These are phyloP conservation scores for Troilus luridus DNA, from an alignment of 2,888 invertebrate species.

Conservation along the genomic window DNA sequence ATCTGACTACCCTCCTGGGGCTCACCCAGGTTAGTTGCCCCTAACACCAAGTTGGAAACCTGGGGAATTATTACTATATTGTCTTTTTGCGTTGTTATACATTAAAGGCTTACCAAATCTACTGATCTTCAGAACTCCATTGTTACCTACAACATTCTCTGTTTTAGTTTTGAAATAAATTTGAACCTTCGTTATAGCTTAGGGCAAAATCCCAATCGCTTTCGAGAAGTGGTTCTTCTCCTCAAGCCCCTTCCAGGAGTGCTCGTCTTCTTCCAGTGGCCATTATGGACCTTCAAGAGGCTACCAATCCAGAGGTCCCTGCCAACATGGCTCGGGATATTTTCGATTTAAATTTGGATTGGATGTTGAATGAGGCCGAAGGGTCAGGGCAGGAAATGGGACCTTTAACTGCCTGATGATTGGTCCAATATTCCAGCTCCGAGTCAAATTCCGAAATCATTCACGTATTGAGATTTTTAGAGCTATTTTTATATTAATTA, in stretches of 20 bases:
- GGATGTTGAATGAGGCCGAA: background rate
- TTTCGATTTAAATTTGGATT: slow-evolving; percentile 4
- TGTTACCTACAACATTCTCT: too few species aligned
- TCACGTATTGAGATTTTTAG: too few species aligned
- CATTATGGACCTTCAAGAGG: background rate
- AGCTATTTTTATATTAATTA: too few species aligned
- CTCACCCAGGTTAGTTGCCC: too few species aligned
- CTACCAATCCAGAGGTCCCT: background rate
- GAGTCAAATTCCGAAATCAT: background rate
- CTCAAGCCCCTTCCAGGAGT: background rate
- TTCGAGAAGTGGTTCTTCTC: background rate
- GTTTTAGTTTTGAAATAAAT: background rate
- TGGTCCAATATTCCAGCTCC: background rate
- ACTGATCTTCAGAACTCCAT: too few species aligned
- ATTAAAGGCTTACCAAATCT: too few species aligned
- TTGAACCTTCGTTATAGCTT: background rate
- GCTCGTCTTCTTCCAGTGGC: background rate
- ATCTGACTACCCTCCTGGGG: too few species aligned
- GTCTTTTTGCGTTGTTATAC: too few species aligned
- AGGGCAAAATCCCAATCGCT: background rate
- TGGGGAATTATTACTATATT: too few species aligned
- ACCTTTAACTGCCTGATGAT: background rate
- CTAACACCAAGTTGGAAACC: too few species aligned
- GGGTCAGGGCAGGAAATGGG: background rate
- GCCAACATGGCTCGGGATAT: background rate